Percentiles rank a stretch among this genome's conserved stretches.
Evolutionary conservation across 2,888 invertebrate species (phyloP).

Genomic region (Catocala sponsa): DNA sequence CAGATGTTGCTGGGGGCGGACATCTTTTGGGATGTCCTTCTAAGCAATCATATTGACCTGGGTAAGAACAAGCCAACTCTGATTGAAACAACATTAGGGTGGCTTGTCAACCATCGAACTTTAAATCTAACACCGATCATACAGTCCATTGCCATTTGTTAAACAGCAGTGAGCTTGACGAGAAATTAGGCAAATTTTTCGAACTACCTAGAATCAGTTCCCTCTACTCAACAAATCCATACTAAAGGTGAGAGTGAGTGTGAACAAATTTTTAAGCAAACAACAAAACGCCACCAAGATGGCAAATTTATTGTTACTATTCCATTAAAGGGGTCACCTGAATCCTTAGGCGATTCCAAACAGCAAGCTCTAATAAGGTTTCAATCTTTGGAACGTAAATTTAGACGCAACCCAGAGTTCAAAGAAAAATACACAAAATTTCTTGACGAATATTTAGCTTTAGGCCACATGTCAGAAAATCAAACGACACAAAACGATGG

Average conservation of each 20-base stretch:
- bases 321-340: constrained; percentile 16
- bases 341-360: constrained; percentile 17
- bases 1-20: constrained; percentile 23
- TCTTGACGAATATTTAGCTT: not conserved
- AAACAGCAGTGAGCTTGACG: no score
- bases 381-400: constrained; percentile 15
- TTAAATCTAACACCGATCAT: not conserved
- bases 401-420: not conserved
- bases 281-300: constrained; percentile 3
- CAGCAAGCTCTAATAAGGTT: constrained; percentile 14
- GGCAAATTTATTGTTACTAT: constrained; percentile 18
- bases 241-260: constrained; percentile 1
- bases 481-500: not conserved
- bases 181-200: no score
- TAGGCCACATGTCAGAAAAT: constrained; percentile 1
- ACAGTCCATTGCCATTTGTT: no score
- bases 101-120: not conserved
- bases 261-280: constrained; percentile 13
- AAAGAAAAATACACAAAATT: constrained; percentile 9
- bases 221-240: no score
- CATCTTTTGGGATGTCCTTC: constrained; percentile 22
- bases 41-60: not conserved
- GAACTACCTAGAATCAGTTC: no score
- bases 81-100: constrained; percentile 2
- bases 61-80: constrained; percentile 2